Conservation (phyloP, 2,113 vertebrate genomes). For the Centropus unirufus region DNA sequence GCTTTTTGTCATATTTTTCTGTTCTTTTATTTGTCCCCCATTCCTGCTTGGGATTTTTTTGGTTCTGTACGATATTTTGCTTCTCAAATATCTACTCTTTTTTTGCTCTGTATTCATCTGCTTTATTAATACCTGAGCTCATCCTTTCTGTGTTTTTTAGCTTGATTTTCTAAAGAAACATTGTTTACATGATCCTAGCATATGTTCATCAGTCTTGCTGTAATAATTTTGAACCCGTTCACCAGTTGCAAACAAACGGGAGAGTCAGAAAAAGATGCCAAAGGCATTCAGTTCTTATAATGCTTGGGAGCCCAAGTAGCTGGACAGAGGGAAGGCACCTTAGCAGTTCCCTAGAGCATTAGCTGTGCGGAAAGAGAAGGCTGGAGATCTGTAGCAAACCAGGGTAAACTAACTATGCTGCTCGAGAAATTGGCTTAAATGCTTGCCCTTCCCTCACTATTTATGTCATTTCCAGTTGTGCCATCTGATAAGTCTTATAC, state of each 20-base stretch:
- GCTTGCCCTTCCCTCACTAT: neutral
- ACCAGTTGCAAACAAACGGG: neutral
- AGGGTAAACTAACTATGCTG: neutral
- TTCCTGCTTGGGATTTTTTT: neutral
- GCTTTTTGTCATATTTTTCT: neutral
- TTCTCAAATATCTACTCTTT: neutral
- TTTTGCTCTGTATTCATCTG: neutral
- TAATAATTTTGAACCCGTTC: neutral
- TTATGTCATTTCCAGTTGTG: neutral
- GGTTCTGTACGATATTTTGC: neutral
- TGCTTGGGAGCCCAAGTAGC: neutral
- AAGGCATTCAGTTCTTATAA: neutral
- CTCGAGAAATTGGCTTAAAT: neutral
- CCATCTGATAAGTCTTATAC: neutral
- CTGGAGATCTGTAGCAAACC: neutral
- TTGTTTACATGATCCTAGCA: neutral
- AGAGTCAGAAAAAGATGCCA: neutral
- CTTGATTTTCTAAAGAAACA: neutral
- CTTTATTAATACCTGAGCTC: neutral
- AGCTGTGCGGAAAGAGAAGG: neutral
- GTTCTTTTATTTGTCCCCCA: neutral
- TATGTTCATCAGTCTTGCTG: neutral
- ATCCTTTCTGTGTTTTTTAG: neutral
- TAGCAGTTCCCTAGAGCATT: neutral
- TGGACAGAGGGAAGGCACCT: neutral